Evolutionary conservation across 2,888 invertebrate species (phyloP).

Genomic region (Parnassius orleans): DNA sequence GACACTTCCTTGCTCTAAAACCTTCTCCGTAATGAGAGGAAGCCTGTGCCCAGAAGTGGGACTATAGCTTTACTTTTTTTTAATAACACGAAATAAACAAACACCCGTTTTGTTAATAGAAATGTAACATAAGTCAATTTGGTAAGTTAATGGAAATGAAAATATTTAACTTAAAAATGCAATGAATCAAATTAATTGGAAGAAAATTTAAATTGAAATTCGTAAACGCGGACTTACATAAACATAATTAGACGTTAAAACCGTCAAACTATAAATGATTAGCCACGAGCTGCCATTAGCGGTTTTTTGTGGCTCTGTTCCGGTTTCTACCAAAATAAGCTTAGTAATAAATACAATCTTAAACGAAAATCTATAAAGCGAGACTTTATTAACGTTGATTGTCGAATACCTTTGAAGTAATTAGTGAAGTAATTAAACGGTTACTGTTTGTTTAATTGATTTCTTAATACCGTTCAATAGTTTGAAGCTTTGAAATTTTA

Average conservation of each 20-base stretch:
- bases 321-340: constrained; percentile 16
- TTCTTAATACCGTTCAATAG: constrained; percentile 1
- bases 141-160: too few relatives aligned
- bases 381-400: constrained; percentile 5
- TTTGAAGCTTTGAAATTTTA: neutral
- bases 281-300: constrained; percentile 16
- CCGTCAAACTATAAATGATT: constrained; percentile 22
- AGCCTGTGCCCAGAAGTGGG: too few relatives aligned
- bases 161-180: neutral
- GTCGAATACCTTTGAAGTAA: constrained; percentile 8
- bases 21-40: too few relatives aligned
- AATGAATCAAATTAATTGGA: constrained; percentile 25
- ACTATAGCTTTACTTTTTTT: too few relatives aligned
- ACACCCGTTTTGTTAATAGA: too few relatives aligned
- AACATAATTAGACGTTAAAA: constrained; percentile 21
- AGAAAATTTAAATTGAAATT: constrained; percentile 18
- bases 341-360: constrained; percentile 4
- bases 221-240: constrained; percentile 1
- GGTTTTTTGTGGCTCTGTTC: constrained; percentile 19
- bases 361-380: constrained; percentile 2
- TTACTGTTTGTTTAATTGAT: constrained; percentile 16
- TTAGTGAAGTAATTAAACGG: constrained; percentile 15
- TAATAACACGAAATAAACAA: too few relatives aligned
- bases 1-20: too few relatives aligned
- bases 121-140: too few relatives aligned